Evolutionary conservation across 2,113 vertebrate genomes (phyloP), one percentile per base, ranked within the genome.

Genomic region (Atrichornis clamosus): DNA sequence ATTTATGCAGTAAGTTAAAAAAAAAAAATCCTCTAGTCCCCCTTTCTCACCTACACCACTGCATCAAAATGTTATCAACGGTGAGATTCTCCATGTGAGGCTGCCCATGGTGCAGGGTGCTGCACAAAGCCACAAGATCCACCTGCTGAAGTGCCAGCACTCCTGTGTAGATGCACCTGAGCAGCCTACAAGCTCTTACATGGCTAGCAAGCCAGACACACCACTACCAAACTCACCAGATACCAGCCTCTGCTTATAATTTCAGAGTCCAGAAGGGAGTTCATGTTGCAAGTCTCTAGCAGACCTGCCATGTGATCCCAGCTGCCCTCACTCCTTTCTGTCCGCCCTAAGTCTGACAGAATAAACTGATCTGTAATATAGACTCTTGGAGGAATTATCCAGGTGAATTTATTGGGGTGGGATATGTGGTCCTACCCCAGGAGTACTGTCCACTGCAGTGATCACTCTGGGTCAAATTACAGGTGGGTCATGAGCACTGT

Each of bases 1-100:
- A 91, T 96, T 97, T 96, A 97, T 91, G 79, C 89, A 89, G 86
- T 28, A 39, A 90, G 72, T 69, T 33, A 69, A 91, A 81, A 96
- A 85, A 73, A 82, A 62, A 82, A 90, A 80, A 7, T 60, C 2
- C 60, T 96, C 70, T 42, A 46, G 37, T 77, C 39, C 26, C 16
- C 15, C 23, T 79, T 82, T 28, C 62, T 79, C 58, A 58, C 67
- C n/a, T 72, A 30, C 35, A 52, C 19, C 0, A 1, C 22, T 70
- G 56, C 20, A 65, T 27, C 17, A 46, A 12, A 13, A 10, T 23
- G 11, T 46, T 85, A 53, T 8, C 37, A 39, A 42, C 35, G 47
- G 20, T 0, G 10, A 64, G 16, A 13, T 6, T 28, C 28, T 30
- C 27, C 9, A 0, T 10, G 32, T 17, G 37, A 89, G 32, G 28